Base-by-base conservation (phyloP, 2,797 vertebrate species). In the Sorex maritimensis region DNA sequence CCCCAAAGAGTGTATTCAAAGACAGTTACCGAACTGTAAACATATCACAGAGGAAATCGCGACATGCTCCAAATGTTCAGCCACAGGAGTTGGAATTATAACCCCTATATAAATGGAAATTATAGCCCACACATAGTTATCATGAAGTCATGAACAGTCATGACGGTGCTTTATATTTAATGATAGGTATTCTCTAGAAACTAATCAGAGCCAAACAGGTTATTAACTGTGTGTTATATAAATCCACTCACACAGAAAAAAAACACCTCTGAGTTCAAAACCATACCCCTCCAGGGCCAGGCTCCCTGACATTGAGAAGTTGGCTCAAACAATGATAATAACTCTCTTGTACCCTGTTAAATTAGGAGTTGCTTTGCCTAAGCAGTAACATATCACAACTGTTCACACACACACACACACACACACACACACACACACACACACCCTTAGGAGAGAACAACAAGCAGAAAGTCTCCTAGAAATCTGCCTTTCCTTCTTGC, bases 61-160 rank as follows among this genome's bases (percentile, higher is more conserved):
- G 26, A 81, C 10, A 71, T 38, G n/a, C 7, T 44, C 38, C 77
- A 65, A 65, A 38, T 38, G 44, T 71, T 84, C 8, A 15, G 17
- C 24, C 78, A 13, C 1, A 72, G n/a, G 15, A 6, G 1, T 3
- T 74, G 71, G 88, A 93, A 14, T 84, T 34, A 72, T 5, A 84
- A n/a, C 17, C 12, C 8, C 71, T 19, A 23, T 41, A 30, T 38
- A 88, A 69, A 61, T 63, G 58, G 55, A 72, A 92, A 5, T 91
- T 65, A 58, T 2, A 86, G 8, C 3, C 2, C 2, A 24, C 11
- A 30, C 26, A 28, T 67, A 65, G 30, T 55, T 74, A 82, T 69
- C 17, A 69, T 49, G n/a, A 93, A 78, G n/a, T 81, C 85, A 86
- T 23, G 72, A n/a, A 81, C 83, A 52, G 75, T 63, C 13, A 49